Conservation (phyloP, 2,888 invertebrate genomes). For the Gerris lacustris region DNA sequence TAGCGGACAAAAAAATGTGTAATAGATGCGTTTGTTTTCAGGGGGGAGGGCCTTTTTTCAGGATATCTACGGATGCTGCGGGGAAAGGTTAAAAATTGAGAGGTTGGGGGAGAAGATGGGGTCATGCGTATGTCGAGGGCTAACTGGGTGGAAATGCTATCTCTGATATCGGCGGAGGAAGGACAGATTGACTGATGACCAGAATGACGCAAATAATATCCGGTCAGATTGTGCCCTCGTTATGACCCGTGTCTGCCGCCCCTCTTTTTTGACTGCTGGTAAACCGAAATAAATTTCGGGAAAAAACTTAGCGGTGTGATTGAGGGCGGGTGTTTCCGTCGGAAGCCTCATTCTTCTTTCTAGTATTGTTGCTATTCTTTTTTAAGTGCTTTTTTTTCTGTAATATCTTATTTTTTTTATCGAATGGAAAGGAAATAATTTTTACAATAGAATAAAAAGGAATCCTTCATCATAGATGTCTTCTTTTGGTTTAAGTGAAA, state of each 20-base stretch:
- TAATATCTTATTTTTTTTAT: too few species aligned
- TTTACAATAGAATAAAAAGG: too few species aligned
- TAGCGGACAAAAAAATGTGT: background rate
- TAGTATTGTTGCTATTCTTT: too few species aligned
- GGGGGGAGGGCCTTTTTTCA: background rate
- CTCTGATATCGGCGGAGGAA: background rate
- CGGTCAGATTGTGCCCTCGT: background rate
- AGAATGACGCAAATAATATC: background rate
- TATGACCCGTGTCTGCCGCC: slow-evolving; percentile 1
- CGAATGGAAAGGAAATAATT: too few species aligned
- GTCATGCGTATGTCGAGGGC: background rate
- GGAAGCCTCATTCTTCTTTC: too few species aligned
- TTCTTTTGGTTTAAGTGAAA: too few species aligned
- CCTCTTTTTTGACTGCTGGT: background rate
- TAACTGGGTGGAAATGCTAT: background rate
- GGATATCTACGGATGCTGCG: background rate
- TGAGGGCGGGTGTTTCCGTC: too few species aligned
- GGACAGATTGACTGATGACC: slow-evolving; percentile 3
- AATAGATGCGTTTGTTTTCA: slow-evolving; percentile 3
- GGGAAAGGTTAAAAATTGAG: background rate
- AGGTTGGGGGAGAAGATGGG: background rate
- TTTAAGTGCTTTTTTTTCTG: too few species aligned
- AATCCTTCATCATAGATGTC: too few species aligned
- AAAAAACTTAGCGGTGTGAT: too few species aligned
- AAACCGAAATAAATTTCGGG: background rate